These are phyloP conservation scores for Lasioglossum morio DNA, from an alignment of 2,888 invertebrate genomes.

Conservation along the genomic window DNA sequence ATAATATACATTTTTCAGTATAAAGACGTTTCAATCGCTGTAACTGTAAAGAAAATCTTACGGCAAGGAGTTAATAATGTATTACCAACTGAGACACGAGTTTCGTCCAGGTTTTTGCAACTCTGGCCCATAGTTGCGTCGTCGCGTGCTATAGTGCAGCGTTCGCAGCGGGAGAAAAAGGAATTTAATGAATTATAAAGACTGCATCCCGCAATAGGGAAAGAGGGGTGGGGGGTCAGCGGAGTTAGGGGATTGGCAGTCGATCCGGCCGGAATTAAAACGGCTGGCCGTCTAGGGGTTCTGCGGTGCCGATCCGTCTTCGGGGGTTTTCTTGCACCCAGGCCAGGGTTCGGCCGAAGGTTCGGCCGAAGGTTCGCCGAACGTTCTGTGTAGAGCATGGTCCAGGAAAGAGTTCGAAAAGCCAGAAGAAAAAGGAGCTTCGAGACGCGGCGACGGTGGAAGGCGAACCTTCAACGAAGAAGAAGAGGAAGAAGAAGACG, in stretches of 20 bases:
- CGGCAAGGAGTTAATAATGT: too few relatives aligned
- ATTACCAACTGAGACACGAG: not conserved
- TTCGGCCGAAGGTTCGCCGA: constrained; percentile 40
- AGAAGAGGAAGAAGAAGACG: constrained; percentile 39
- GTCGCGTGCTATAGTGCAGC: not conserved
- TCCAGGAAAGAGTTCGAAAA: constrained; percentile 72
- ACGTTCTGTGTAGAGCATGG: constrained; percentile 40
- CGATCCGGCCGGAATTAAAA: constrained; percentile 72
- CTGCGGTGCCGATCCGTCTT: constrained; percentile 67
- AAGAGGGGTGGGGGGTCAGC: not conserved
- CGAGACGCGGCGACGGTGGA: constrained; percentile 57
- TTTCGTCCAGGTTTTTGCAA: not conserved
- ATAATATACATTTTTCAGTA: too few relatives aligned
- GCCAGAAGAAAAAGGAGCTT: constrained; percentile 71
- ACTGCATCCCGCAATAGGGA: constrained; percentile 23
- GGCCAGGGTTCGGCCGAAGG: constrained; percentile 51
- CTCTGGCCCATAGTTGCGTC: not conserved
- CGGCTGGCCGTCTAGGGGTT: constrained; percentile 64
- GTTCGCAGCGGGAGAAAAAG: constrained; percentile 42
- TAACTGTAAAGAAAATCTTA: too few relatives aligned
- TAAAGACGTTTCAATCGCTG: too few relatives aligned
- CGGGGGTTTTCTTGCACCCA: constrained; percentile 65
- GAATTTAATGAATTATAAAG: constrained; percentile 63
- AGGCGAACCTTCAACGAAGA: constrained; percentile 49
- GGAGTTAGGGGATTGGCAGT: constrained; percentile 64